Percentiles rank a stretch among this genome's conserved stretches.
These are phyloP conservation scores for Palythoa caribaeorum DNA, from an alignment of 92 coral and sea anemone species.

Conservation along the genomic window DNA sequence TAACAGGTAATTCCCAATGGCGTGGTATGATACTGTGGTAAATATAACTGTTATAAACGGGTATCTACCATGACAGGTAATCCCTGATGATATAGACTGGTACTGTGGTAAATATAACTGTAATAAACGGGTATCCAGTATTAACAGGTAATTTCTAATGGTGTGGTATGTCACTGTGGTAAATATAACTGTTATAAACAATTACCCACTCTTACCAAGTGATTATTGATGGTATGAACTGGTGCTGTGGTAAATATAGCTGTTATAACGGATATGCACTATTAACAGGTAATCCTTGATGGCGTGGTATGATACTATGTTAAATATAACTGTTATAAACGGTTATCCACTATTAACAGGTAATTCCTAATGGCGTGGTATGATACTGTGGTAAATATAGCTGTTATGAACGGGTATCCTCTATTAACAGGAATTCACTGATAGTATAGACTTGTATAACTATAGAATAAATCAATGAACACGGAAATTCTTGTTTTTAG, in stretches of 20 bases:
- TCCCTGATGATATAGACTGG: too few relatives aligned
- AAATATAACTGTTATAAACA: not conserved
- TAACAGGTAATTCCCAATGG: not conserved
- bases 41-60: not conserved
- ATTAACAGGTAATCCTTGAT: not conserved
- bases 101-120: not conserved
- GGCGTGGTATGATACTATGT: not conserved
- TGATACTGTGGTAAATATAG: not conserved
- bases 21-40: not conserved
- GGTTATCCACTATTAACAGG: not conserved
- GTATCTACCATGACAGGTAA: too few relatives aligned
- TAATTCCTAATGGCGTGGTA: not conserved
- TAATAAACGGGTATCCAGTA: too few relatives aligned
- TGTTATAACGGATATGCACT: not conserved
- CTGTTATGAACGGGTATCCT: not conserved
- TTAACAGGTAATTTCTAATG: not conserved
- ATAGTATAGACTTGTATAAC: not conserved
- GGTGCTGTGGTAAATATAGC: not conserved
- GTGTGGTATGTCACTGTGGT: not conserved
- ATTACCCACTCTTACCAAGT: not conserved
- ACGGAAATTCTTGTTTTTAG: slow-evolving; percentile 35
- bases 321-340: not conserved
- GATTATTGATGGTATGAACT: not conserved
- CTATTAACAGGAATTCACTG: too few relatives aligned
- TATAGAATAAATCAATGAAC: not conserved